Evolutionary conservation across 2,888 invertebrate species (phyloP), one percentile per base, ranked within the genome.

Genomic region (Parnassius smintheus): DNA sequence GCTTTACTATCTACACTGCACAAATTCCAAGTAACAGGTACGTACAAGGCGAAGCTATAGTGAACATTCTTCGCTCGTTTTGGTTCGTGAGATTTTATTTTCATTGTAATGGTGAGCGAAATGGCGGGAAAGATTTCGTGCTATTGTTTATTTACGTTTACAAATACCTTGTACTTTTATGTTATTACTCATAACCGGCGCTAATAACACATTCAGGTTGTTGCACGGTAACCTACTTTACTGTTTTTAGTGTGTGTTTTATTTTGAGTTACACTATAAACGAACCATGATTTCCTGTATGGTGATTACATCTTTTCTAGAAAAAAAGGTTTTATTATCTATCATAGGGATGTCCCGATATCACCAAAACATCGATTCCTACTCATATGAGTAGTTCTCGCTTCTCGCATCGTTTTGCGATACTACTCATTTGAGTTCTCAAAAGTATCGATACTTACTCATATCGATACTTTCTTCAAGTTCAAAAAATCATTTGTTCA

Each of bases 21-120:
- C 78, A 74, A 81, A 88, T 88, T 84, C 86, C 86, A 76, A 77
- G 71, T 73, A 76, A 81, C 85, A 86, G 86, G 88, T 88, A 86
- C 67, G 79, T 77, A 70, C 69, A 68, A 66, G 66, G 64, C 67
- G 59, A 70, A 73, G 72, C 72, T 73, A 72, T 77, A 72, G 76
- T 80, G 78, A 75, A 75, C 81, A 82, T 84, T 82, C 83, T 78
- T 70, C 70, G 65, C 60, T 67, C 70, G 66, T 68, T 71, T 71
- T 62, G 65, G 67, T 63, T 71, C 73, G 74, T 77, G 75, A 72
- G 77, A 78, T 75, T 82, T 76, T 76, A 69, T 71, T 78, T 76
- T 72, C 68, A 73, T 78, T 79, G 76, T 69, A 63, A 66, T 70
- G 65, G 72, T 69, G 67, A 64, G 64, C 65, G 65, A 71, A 72